Base-by-base conservation (phyloP, 2,113 vertebrate species). In the Nesoenas mayeri region DNA sequence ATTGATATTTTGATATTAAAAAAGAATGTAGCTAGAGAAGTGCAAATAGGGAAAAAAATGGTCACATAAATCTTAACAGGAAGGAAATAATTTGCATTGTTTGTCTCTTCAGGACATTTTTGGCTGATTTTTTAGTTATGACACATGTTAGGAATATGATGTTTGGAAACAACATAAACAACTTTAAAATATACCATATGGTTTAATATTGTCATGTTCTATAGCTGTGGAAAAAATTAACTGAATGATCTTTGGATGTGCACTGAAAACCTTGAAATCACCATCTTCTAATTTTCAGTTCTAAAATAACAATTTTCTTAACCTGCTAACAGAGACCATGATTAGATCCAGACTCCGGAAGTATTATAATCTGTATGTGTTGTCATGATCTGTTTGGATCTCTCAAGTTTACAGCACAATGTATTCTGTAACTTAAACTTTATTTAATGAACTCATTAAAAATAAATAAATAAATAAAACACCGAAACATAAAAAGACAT, bases 161-260 rank as follows among this genome's bases (percentile, higher is more conserved):
- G 4, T 89, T 80, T 70, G 64, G 58, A 85, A 89, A 85, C 28
- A 95, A 48, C 5, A 57, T n/a, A 62, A 94, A 69, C 19, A 81
- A 13, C 42, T 91, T 73, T 47, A 89, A 95, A 70, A 66, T 34
- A 85, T 70, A 44, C 17, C 60, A 88, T 73, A 94, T 89, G 54
- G 22, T 89, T 85, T 88, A 73, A 82, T 88, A 86, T 20, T 42
- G 6, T 81, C 78, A 38, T 67, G 7, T 28, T 80, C 86, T 70
- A 71, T 93, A 69, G 51, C 28, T 88, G 69, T 93, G 47, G 48
- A 73, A 64, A 94, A 81, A 94, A 88, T 22, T 87, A 94, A 74
- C 18, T 51, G 26, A 81, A 90, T 44, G 4, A 21, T 91, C 25
- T 88, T 88, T 70, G 51, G 14, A 34, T 86, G 5, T 53, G 25